Percentiles rank a stretch among this genome's conserved stretches.
Evolutionary conservation across 2,888 invertebrate species (phyloP).

Genomic region (Maniola hyperantus): DNA sequence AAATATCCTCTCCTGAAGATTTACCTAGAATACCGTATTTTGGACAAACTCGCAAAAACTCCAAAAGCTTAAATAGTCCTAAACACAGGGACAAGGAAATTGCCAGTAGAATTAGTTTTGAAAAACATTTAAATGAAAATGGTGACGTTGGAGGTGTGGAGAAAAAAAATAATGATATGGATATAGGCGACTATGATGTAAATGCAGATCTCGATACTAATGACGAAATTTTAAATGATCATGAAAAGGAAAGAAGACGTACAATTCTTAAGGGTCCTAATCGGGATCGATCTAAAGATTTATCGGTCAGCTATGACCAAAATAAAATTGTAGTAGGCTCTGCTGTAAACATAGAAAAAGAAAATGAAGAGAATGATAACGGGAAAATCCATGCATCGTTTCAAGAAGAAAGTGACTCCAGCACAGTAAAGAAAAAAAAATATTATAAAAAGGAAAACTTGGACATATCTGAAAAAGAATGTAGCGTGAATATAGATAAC

Average conservation of each 20-base stretch:
- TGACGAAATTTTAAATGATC: neutral
- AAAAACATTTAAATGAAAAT: neutral
- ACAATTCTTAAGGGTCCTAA: neutral
- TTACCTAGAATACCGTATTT: conserved; percentile 2
- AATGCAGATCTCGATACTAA: neutral
- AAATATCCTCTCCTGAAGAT: neutral
- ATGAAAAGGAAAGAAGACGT: conserved; percentile 8
- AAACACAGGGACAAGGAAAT: neutral
- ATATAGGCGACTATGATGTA: neutral
- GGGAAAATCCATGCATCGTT: conserved; percentile 3
- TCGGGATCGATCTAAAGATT: neutral
- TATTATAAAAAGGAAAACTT: neutral
- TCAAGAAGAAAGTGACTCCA: conserved; percentile 1
- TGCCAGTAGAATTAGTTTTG: neutral
- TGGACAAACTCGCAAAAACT: neutral
- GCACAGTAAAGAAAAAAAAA: conserved; percentile 15
- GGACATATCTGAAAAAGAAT: neutral
- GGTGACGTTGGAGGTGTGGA: neutral
- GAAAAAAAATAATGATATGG: neutral
- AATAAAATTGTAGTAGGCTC: conserved; percentile 12
- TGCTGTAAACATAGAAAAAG: neutral
- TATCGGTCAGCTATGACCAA: conserved; percentile 10
- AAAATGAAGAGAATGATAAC: neutral
- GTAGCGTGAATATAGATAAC: neutral
- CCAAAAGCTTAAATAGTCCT: neutral